A percentile compares a stretch with the other conserved stretches of the same genome.
Evolutionary conservation across 2,888 invertebrate species (phyloP).

Genomic region (Agriopis leucophaearia): DNA sequence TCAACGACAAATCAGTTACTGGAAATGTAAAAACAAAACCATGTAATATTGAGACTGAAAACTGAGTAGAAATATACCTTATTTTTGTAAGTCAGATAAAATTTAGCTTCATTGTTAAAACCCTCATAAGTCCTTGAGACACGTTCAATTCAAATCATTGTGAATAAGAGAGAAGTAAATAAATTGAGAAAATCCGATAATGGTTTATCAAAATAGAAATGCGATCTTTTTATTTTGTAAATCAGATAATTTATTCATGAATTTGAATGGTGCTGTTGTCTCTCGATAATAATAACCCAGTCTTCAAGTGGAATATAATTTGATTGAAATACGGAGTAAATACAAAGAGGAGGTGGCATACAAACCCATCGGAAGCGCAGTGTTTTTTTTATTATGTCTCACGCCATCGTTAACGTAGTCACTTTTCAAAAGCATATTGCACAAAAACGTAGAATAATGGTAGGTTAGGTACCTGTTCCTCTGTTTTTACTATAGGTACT

Average conservation of each 20-base stretch:
- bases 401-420: background rate
- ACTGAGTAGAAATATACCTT: background rate
- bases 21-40: background rate
- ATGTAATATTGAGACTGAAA: background rate
- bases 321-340: constrained; percentile 1
- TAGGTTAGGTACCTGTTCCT: too few relatives aligned
- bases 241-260: constrained; percentile 31
- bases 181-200: constrained; percentile 31
- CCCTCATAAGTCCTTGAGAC: constrained; percentile 1
- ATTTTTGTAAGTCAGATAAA: background rate
- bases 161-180: constrained; percentile 7
- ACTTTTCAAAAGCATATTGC: background rate
- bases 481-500: too few relatives aligned
- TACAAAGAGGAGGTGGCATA: constrained; percentile 3
- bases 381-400: background rate
- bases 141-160: constrained; percentile 1
- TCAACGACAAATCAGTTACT: background rate
- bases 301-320: constrained; percentile 13
- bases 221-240: constrained; percentile 18
- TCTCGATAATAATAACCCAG: constrained; percentile 25
- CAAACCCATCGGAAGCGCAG: background rate
- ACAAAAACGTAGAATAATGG: too few relatives aligned
- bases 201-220: constrained; percentile 23
- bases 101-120: background rate
- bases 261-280: constrained; percentile 15